Base-by-base conservation (phyloP, 2,113 vertebrate genomes). In the Gasterosteus aculeatus region DNA sequence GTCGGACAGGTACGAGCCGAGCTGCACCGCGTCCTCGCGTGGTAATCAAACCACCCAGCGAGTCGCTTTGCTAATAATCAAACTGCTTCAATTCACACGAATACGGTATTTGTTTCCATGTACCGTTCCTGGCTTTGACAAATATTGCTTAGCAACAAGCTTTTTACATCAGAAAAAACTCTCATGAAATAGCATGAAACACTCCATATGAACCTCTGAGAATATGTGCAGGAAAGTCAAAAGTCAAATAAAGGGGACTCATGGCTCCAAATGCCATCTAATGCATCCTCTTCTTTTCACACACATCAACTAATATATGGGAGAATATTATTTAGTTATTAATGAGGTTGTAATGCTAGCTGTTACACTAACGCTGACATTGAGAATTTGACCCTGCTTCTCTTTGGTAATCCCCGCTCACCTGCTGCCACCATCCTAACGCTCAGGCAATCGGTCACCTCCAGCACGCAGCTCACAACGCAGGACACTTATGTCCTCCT, bases 1-100 rank as follows among this genome's bases (percentile, higher is more conserved):
- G 98, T 99, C 65, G 98, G 98, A 87, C 96, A 95, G 96, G 98
- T n/a, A n/a, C n/a, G n/a, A n/a, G n/a, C n/a, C n/a, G n/a, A n/a
- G n/a, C n/a, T n/a, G n/a, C n/a, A n/a, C n/a, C n/a, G n/a, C n/a
- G n/a, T n/a, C n/a, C n/a, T n/a, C n/a, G n/a, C n/a, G n/a, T n/a
- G n/a, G n/a, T 29, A 66, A 69, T 41, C 60, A 0, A 65, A 63
- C 53, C 46, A 69, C 51, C 61, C 19, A 64, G 26, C 35, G 12
- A 69, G 59, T 18, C 9, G 10, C 33, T 31, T 12, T 18, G 29
- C n/a, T 33, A 19, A 62, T 71, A 61, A 54, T 54, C 15, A 72
- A 44, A 33, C 15, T 35, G 58, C 61, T 63, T 42, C 44, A 61
- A 70, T 60, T 62, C 65, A 57, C 33, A 7, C 22, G 57, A 60